Conservation (phyloP, 2,113 vertebrate species). For the Myrmophylax atrothorax region DNA sequence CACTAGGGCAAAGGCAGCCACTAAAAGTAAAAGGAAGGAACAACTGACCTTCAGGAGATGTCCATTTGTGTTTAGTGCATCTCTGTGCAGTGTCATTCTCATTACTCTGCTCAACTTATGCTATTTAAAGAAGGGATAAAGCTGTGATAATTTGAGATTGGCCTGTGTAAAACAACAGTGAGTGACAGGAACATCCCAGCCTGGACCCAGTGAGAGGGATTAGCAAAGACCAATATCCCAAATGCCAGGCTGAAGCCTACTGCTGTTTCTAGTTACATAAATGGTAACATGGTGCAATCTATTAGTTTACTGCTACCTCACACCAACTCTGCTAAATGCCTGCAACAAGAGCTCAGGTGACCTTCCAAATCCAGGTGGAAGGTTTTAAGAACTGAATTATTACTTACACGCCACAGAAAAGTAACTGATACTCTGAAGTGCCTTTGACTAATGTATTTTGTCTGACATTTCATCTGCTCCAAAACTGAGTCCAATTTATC, state of each 20-base stretch:
- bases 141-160: not conserved
- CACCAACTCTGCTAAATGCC: constrained; percentile 22
- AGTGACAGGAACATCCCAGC: not conserved
- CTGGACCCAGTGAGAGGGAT: not conserved
- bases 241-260: not conserved
- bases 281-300: not conserved
- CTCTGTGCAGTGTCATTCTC: not conserved
- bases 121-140: not conserved
- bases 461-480: constrained; percentile 57
- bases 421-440: constrained; percentile 55
- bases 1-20: not conserved
- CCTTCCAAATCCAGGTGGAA: constrained; percentile 47
- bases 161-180: not conserved
- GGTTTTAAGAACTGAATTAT: constrained; percentile 62
- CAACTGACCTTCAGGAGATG: not conserved
- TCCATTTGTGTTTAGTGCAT: not conserved
- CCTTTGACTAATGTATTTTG: constrained; percentile 46
- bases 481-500: constrained; percentile 17
- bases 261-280: constrained; percentile 25
- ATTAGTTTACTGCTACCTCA: not conserved
- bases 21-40: not conserved
- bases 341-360: constrained; percentile 44
- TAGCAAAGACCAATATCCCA: not conserved
- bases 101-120: not conserved
- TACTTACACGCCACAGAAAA: constrained; percentile 23